Evolutionary conservation across 2,888 invertebrate genomes (phyloP).

Genomic region (Nomada ruficornis): DNA sequence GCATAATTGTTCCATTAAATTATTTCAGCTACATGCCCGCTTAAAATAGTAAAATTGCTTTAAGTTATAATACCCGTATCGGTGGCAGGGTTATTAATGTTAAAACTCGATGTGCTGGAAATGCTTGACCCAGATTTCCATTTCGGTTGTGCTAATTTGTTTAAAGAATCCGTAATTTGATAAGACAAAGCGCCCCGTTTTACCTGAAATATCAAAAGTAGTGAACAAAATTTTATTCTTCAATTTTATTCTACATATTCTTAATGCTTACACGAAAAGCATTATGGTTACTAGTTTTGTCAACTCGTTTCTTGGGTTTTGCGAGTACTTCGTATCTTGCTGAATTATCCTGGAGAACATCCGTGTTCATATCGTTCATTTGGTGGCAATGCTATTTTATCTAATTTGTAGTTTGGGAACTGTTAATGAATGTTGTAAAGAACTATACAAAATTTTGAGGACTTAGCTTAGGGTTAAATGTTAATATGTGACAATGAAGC

Average conservation of each 20-base stretch:
- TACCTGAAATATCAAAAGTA: conserved; percentile 53
- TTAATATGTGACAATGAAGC: conserved; percentile 23
- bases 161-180: conserved; percentile 66
- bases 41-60: neutral
- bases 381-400: conserved; percentile 1
- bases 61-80: conserved; percentile 34
- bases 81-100: neutral
- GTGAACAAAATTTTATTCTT: too few species aligned
- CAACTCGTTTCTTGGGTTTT: conserved; percentile 62
- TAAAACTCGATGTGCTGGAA: neutral
- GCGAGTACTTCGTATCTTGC: conserved; percentile 62
- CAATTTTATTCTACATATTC: neutral
- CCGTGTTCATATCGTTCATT: conserved; percentile 58
- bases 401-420: neutral
- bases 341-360: conserved; percentile 30
- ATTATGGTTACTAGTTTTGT: conserved; percentile 50
- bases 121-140: conserved; percentile 22
- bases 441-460: conserved; percentile 11
- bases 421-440: neutral
- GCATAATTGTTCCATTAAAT: neutral
- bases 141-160: conserved; percentile 66
- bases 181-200: conserved; percentile 67
- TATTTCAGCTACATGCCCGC: neutral
- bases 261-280: conserved; percentile 44
- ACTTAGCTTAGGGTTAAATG: conserved; percentile 30